phyloP scores from a whole-genome alignment of 1,140 invertebrate species.

The Gryon sp. region DNA sequence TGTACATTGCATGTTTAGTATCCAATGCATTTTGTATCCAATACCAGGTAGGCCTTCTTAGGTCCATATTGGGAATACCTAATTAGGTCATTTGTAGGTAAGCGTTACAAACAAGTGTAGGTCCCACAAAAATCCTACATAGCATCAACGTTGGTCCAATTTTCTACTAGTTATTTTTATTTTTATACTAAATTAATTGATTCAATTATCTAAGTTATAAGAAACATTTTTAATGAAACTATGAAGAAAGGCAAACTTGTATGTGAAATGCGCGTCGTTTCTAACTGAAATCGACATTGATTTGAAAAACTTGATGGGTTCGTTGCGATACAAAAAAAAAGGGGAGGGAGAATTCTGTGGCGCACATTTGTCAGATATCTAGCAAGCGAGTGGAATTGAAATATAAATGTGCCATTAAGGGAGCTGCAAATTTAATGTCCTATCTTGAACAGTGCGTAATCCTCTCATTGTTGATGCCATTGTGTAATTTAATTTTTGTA shows the following conservation, averaged over 20 bases:
- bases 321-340: constrained; percentile 6
- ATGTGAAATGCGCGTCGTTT: constrained; percentile 3
- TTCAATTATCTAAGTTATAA: too few relatives aligned
- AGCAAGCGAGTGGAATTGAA: constrained; percentile 1
- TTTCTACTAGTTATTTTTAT: too few relatives aligned
- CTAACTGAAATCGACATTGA: constrained; percentile 12
- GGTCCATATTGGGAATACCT: too few relatives aligned
- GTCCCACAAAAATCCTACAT: too few relatives aligned
- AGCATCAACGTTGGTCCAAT: too few relatives aligned
- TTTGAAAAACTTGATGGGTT: constrained; percentile 27
- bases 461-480: too few relatives aligned
- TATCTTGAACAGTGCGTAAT: neutral
- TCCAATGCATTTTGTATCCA: too few relatives aligned
- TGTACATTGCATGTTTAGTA: too few relatives aligned
- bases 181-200: neutral
- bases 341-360: neutral
- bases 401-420: constrained; percentile 7
- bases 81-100: too few relatives aligned
- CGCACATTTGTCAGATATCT: neutral
- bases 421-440: neutral
- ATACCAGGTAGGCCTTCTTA: too few relatives aligned
- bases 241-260: constrained; percentile 12
- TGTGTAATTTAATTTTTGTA: constrained; percentile 11
- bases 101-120: too few relatives aligned
- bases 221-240: too few relatives aligned